phyloP scores from a whole-genome alignment of 2,888 invertebrate species.

The Vanessa cardui region DNA sequence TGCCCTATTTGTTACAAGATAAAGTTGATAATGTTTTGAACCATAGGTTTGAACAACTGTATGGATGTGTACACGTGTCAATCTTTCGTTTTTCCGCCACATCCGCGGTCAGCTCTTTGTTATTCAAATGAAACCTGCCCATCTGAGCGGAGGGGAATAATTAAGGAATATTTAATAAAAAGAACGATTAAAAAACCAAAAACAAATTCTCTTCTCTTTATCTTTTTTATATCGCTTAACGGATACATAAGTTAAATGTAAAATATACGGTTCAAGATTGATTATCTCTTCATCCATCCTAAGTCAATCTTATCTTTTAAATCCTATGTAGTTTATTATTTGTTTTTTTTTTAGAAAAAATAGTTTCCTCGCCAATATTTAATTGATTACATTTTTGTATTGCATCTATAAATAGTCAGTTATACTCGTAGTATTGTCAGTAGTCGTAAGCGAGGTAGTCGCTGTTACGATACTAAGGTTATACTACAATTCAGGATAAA shows the following conservation, averaged over 20 bases:
- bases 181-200: constrained; percentile 2
- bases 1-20: neutral
- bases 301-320: too few relatives aligned
- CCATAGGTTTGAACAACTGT: constrained; percentile 21
- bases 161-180: constrained; percentile 58
- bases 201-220: neutral
- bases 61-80: constrained; percentile 52
- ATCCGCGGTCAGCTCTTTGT: constrained; percentile 58
- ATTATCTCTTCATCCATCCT: too few relatives aligned
- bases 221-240: too few relatives aligned
- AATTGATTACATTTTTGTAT: too few relatives aligned
- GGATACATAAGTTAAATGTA: too few relatives aligned
- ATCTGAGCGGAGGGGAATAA: constrained; percentile 65
- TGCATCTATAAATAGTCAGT: too few relatives aligned
- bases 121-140: constrained; percentile 72
- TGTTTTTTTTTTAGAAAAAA: too few relatives aligned
- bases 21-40: neutral
- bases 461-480: neutral
- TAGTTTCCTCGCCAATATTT: too few relatives aligned
- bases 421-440: neutral
- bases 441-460: neutral
- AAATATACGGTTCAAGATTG: too few relatives aligned
- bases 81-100: constrained; percentile 65
- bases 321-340: too few relatives aligned
- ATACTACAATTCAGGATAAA: neutral